Conservation (phyloP, 2,797 vertebrate species). For the Peromyscus aztecus region DNA sequence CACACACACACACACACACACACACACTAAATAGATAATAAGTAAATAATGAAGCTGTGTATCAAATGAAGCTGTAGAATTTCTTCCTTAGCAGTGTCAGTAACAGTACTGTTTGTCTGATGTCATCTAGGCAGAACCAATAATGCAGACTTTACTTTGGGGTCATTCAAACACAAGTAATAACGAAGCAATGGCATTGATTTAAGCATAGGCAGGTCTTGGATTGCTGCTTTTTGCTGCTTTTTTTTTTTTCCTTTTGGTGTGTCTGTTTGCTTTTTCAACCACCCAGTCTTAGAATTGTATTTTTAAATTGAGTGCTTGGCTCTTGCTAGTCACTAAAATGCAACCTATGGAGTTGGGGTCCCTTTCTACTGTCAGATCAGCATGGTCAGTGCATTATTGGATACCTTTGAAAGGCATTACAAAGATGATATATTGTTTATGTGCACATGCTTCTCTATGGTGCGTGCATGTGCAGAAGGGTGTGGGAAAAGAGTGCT, state of each 20-base stretch:
- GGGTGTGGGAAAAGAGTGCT: neutral
- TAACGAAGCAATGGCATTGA: neutral
- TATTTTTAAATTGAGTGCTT: constrained; percentile 12
- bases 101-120: neutral
- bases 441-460: neutral
- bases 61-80: neutral
- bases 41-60: neutral
- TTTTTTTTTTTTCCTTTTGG: neutral
- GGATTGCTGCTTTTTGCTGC: neutral
- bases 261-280: neutral
- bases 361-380: constrained; percentile 9
- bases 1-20: no score
- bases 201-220: neutral
- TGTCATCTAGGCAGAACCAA: neutral
- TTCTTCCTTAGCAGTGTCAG: neutral
- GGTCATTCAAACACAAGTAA: neutral
- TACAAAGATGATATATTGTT: neutral
- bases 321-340: neutral
- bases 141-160: neutral
- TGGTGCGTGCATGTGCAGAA: neutral
- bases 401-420: neutral
- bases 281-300: neutral
- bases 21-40: neutral
- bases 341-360: neutral
- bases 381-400: neutral